A percentile compares a stretch with the other conserved stretches of the same genome.
phyloP scores from a whole-genome alignment of 2,797 vertebrate species.

The Crocidura indochinensis region DNA sequence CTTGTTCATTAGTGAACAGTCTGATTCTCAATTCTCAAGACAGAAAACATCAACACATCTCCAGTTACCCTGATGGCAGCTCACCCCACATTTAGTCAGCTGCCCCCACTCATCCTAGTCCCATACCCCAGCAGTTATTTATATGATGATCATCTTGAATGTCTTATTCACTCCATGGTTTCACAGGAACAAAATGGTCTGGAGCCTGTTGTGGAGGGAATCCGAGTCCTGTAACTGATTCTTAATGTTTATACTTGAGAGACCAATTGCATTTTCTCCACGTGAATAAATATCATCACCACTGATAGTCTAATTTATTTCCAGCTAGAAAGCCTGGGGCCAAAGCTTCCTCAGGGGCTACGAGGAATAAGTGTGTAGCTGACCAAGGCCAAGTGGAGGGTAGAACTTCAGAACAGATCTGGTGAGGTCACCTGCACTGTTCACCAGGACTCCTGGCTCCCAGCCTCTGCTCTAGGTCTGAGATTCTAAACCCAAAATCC shows the following conservation, averaged over 20 bases:
- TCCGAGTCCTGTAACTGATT: neutral
- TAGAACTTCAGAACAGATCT: neutral
- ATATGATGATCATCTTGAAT: conserved; percentile 68
- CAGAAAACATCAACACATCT: neutral
- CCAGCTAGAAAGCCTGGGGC: conserved; percentile 57
- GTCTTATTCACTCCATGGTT: neutral
- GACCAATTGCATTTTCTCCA: conserved; percentile 26
- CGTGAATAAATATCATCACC: conserved; percentile 49
- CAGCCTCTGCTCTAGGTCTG: neutral
- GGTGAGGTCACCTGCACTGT: accelerated
- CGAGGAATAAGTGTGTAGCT: conserved; percentile 51
- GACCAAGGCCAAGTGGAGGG: conserved; percentile 57
- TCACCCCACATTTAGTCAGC: neutral
- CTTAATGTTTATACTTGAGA: conserved; percentile 8
- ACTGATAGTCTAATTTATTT: conserved; percentile 81
- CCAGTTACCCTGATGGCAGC: accelerated
- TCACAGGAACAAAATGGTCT: neutral
- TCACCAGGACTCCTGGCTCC: neutral
- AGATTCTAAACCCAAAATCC: neutral
- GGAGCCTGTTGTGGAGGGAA: neutral
- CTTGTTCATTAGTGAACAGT: conserved; percentile 17
- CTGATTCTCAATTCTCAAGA: neutral
- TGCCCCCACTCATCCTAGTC: neutral
- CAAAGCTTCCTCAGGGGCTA: conserved; percentile 37
- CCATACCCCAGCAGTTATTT: conserved; percentile 58